A percentile compares a stretch with the other conserved stretches of the same genome.
Evolutionary conservation across 2,113 vertebrate species (phyloP).

Genomic region (Cichladusa arquata): DNA sequence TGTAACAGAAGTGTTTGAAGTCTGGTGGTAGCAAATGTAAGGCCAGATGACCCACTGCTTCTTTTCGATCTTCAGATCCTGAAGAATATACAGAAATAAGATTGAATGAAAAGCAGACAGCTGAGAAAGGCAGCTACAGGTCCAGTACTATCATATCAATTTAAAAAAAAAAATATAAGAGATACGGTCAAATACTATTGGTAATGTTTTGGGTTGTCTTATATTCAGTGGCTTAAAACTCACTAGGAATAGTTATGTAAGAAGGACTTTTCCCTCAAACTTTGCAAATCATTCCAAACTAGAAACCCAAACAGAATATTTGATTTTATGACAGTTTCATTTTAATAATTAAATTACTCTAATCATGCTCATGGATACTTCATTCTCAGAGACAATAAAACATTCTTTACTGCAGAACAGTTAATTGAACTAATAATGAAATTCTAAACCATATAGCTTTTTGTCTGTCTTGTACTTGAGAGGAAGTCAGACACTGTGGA

Average conservation of each 20-base stretch:
- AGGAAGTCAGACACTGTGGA: background rate
- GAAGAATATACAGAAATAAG: background rate
- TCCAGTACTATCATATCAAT: background rate
- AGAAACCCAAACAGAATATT: background rate
- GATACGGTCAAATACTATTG: background rate
- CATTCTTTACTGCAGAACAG: background rate
- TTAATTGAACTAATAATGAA: background rate
- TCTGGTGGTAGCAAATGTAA: background rate
- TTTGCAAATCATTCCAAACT: background rate
- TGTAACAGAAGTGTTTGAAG: background rate
- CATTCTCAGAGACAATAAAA: background rate
- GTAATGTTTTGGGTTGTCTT: background rate
- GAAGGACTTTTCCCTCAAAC: background rate
- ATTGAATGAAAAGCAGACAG: background rate
- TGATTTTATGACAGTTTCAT: background rate
- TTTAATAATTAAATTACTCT: background rate
- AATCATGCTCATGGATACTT: background rate
- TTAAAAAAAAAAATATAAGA: background rate
- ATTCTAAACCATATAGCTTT: background rate
- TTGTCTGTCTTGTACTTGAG: background rate
- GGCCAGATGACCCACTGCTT: background rate
- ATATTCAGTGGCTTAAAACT: background rate
- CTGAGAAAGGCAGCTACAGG: background rate
- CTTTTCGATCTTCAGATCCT: background rate
- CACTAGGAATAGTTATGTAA: background rate